phyloP scores from a whole-genome alignment of 1,140 invertebrate species.

The Adelges cooleyi region DNA sequence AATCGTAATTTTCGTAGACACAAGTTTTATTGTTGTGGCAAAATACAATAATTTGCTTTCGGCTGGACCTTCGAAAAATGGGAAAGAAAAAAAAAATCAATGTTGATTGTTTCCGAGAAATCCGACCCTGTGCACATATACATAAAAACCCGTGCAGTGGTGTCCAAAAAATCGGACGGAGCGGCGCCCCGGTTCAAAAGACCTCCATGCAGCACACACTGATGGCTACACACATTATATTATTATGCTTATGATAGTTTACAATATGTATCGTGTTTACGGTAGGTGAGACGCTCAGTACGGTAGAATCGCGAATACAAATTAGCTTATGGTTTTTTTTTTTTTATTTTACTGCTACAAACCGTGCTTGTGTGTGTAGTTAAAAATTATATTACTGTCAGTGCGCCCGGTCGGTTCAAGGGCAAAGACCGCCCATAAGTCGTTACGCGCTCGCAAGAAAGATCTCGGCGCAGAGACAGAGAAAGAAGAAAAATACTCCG shows the following conservation, averaged over 20 bases:
- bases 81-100: not conserved
- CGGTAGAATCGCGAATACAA: no score
- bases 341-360: not conserved
- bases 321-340: not conserved
- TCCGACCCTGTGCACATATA: not conserved
- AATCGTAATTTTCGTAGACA: not conserved
- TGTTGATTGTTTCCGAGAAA: constrained; percentile 1
- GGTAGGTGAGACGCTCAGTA: not conserved
- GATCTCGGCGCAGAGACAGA: not conserved
- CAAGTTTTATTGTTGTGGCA: not conserved
- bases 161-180: not conserved
- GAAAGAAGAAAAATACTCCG: no score
- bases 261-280: no score
- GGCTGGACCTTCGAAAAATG: not conserved
- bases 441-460: not conserved
- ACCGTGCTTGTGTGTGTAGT: not conserved
- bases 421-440: not conserved
- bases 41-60: not conserved
- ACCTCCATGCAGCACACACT: not conserved
- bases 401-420: not conserved
- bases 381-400: not conserved
- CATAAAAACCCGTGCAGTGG: not conserved
- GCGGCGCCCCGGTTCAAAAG: not conserved
- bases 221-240: no score
- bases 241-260: no score